These are phyloP conservation scores for Sprattus sprattus DNA, from an alignment of 2,113 vertebrate species.

Conservation along the genomic window DNA sequence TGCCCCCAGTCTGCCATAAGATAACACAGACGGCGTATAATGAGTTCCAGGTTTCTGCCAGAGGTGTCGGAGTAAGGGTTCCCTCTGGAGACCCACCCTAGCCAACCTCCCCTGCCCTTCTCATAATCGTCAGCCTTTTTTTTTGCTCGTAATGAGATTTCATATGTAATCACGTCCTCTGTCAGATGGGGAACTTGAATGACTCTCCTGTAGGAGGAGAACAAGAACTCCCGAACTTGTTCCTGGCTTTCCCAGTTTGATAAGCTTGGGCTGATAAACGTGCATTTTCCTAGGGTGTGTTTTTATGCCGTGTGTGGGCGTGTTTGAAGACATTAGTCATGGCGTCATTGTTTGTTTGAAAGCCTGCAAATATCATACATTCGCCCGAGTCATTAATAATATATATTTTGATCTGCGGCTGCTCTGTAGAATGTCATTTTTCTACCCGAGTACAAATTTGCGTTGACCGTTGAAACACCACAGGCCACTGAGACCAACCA, in stretches of 20 bases:
- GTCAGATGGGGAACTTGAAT: neutral
- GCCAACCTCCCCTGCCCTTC: neutral
- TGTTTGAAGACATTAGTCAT: neutral
- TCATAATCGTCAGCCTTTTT: neutral
- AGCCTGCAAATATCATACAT: neutral
- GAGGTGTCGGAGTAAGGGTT: constrained; percentile 35
- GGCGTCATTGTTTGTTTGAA: neutral
- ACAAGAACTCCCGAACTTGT: neutral
- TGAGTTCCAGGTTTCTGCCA: constrained; percentile 86
- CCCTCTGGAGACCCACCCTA: neutral
- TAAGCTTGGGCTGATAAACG: neutral
- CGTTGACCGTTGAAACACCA: neutral
- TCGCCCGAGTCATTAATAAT: neutral
- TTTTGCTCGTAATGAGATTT: neutral
- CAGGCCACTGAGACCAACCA: neutral
- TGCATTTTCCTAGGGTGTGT: neutral
- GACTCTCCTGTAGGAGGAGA: neutral
- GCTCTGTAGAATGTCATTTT: neutral
- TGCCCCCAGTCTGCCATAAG: constrained; percentile 63
- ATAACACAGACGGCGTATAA: constrained; percentile 81
- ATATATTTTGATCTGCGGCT: neutral
- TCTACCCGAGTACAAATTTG: neutral
- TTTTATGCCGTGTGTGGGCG: neutral
- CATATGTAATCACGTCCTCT: neutral
- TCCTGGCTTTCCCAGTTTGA: neutral